These are phyloP conservation scores for Theocolax elegans DNA, from an alignment of 1,140 invertebrate genomes.

Conservation along the genomic window DNA sequence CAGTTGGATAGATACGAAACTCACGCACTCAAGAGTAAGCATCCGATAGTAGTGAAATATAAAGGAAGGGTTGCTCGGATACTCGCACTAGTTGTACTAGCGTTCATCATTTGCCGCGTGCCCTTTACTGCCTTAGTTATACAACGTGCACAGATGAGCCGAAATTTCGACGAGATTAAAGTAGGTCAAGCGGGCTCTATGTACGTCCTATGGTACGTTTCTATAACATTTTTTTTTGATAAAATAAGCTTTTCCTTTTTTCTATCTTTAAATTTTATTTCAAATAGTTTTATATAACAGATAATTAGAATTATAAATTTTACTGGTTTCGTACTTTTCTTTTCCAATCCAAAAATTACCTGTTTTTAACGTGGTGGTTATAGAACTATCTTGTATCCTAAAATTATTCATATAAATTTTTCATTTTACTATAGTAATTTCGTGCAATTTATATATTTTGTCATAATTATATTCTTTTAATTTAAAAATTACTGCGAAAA, in stretches of 20 bases:
- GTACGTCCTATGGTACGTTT: constrained; percentile 54
- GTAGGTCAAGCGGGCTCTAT: constrained; percentile 53
- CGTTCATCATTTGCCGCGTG: constrained; percentile 74
- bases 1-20: constrained; percentile 73
- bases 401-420: no score
- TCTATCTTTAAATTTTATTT: not conserved
- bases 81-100: constrained; percentile 76
- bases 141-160: constrained; percentile 68
- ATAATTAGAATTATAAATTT: no score
- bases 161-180: constrained; percentile 47
- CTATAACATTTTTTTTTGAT: not conserved
- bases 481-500: no score
- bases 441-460: no score
- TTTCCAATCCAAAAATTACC: no score
- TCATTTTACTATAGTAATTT: no score
- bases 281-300: no score
- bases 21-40: constrained; percentile 67
- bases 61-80: constrained; percentile 71
- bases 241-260: not conserved
- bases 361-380: no score
- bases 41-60: constrained; percentile 68
- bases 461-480: no score
- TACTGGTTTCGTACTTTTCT: no score
- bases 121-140: constrained; percentile 78
- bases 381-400: no score